Evolutionary conservation across 1,140 invertebrate genomes (phyloP), one percentile per base, ranked within the genome.

Genomic region (Zaprionus taronus): DNA sequence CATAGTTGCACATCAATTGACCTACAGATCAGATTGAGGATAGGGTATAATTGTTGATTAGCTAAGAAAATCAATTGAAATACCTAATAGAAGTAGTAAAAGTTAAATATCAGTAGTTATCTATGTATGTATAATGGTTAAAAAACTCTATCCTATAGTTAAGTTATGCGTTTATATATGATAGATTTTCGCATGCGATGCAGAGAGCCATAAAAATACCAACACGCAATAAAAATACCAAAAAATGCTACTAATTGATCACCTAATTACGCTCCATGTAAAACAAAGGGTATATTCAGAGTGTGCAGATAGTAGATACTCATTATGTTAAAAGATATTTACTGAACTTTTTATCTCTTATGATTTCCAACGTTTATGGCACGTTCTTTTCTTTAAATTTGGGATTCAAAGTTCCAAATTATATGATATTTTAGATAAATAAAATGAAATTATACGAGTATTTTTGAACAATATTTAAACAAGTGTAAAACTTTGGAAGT

Each of bases 231-330:
- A 56, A 75, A 63, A 63, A 44, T 68, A 22, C 20, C 7, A 51
- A 84, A 85, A 67, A 79, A 41, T 44, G n/a, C 61, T 71, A 71
- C 74, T 84, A 85, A 84, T 84, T 84, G 79, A 72, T 70, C 22
- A 44, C 70, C 83, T 81, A 84, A 84, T 84, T 85, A 62, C 34
- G 26, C 47, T 24, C 12, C 0, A 9, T 20, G 2, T 0, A 2
- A 17, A 47, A 47, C 1, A 17, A 44, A 17, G 41, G 41, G 41
- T 47, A 47, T 17, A 17, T 17, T 47, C 7, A 0, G 41, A 4
- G n/a, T 17, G 3, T 17, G n/a, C n/a, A 47, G 2, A 7, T 34
- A 3, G 1, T 34, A 34, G 31, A 3, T 31, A 31, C 2, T 31
- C 9, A 31, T 31, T 11, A 1, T 28, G 9, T 9, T 11, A 11